phyloP scores from a whole-genome alignment of 1,140 invertebrate species.

The Yoshiicerus persimilis region DNA sequence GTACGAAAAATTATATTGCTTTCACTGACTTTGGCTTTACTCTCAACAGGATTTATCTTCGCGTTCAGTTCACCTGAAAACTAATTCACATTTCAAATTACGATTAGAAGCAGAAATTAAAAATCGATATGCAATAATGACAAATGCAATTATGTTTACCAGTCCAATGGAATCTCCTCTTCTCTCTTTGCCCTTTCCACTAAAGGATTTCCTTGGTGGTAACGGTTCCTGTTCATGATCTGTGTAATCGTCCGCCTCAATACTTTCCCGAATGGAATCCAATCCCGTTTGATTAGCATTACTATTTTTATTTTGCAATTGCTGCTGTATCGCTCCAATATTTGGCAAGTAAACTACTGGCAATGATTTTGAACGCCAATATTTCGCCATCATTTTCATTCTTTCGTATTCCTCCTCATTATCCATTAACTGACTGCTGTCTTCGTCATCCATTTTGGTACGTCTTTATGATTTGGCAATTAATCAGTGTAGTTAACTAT shows the following conservation, averaged over 20 bases:
- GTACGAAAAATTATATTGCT: no score
- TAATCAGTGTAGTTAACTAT: background rate
- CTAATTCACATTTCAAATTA: no score
- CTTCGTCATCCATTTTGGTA: slow-evolving; percentile 20
- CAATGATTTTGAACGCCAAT: slow-evolving; percentile 36
- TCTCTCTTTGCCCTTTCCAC: background rate
- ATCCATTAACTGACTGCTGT: slow-evolving; percentile 20
- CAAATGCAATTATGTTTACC: background rate
- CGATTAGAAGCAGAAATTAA: no score
- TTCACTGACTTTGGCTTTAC: no score
- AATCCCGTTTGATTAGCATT: background rate
- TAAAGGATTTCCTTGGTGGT: background rate
- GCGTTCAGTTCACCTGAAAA: no score
- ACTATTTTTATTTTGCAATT: background rate
- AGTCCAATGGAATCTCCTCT: background rate
- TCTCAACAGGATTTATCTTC: no score
- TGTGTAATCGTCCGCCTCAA: background rate
- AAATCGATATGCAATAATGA: no score
- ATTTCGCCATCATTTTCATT: slow-evolving; percentile 36
- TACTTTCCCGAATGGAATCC: background rate
- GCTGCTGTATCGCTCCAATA: background rate
- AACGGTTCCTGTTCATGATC: background rate
- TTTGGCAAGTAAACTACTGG: slow-evolving; percentile 32
- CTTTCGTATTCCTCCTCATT: slow-evolving; percentile 30
- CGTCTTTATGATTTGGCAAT: no score